Evolutionary conservation across 2,888 invertebrate genomes (phyloP), one percentile per base, ranked within the genome.

Genomic region (Pycnomerus fuliginosus): DNA sequence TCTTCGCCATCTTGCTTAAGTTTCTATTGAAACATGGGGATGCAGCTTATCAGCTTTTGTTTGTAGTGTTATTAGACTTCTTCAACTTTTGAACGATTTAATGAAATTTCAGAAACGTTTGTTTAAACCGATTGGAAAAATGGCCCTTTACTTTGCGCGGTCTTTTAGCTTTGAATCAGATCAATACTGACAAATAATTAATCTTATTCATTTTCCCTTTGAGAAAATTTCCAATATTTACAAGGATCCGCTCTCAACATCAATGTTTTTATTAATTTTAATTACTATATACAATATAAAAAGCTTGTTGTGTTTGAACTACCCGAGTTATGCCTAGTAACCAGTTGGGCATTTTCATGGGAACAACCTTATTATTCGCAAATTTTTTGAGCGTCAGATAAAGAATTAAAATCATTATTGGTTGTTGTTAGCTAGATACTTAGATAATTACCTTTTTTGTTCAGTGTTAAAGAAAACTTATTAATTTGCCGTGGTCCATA

Each of bases 221-320:
- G 43, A 40, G 50, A 36, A 48, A 58, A 55, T 54, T 50, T 49
- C 55, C 52, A 56, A 52, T 52, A 53, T 55, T 53, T 54, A 53
- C 58, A 47, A 53, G 54, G 43, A 53, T 56, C 50, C 53, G 55
- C 54, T 54, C 53, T 55, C 52, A 54, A 48, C 45, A 48, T 38
- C 52, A 56, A 54, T 51, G 44, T 53, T 46, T 50, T 50, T 55
- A 56, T 58, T 53, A 56, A 58, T 58, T 56, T 56, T 36, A 48
- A 40, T 43, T 48, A 50, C 52, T 58, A 56, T 55, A 55, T 58
- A 48, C 41, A 20, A 5, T 20, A 8, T 20, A 8, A 20, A 8
- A 7, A 20, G 20, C 20, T 5, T 20, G 20, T 20, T 8, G 8
- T 20, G 20, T 20, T 8, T n/a, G n/a, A n/a, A n/a, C n/a, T n/a